Conservation (phyloP, 2,113 vertebrate genomes). For the Clupea harengus region DNA sequence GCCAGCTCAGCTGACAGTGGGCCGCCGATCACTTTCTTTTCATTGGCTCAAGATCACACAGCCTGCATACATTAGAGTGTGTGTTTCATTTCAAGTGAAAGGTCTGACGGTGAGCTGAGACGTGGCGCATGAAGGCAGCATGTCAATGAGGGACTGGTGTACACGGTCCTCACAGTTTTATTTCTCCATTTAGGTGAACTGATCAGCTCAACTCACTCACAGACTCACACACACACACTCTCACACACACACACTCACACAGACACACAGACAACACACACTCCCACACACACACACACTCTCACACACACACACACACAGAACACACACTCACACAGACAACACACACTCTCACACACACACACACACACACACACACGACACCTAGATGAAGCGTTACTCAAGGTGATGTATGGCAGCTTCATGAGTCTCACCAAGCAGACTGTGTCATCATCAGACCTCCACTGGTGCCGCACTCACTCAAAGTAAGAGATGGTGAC, state of each 20-base stretch:
- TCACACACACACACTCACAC: not conserved
- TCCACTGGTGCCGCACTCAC: not conserved
- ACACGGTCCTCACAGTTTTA: not conserved
- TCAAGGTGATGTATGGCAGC: not conserved
- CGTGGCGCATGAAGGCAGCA: not conserved
- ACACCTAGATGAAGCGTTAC: not conserved
- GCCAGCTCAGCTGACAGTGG: not conserved
- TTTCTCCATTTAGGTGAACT: not conserved
- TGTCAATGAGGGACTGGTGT: not conserved
- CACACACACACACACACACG: not conserved
- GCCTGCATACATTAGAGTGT: not conserved
- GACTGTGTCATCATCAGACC: not conserved
- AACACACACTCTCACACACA: not conserved
- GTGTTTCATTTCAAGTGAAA: not conserved
- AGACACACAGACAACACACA: not conserved
- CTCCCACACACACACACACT: not conserved
- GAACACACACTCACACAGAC: not conserved
- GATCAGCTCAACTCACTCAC: not conserved
- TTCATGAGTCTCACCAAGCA: not conserved
- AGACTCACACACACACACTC: not conserved
- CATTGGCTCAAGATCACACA: not conserved
- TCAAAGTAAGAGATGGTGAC: not conserved
- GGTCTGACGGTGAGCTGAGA: not conserved
- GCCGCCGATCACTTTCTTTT: not conserved
- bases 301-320: not conserved